Evolutionary conservation across 2,888 invertebrate species (phyloP), one percentile per base, ranked within the genome.

Genomic region (Argyra leucocephala): DNA sequence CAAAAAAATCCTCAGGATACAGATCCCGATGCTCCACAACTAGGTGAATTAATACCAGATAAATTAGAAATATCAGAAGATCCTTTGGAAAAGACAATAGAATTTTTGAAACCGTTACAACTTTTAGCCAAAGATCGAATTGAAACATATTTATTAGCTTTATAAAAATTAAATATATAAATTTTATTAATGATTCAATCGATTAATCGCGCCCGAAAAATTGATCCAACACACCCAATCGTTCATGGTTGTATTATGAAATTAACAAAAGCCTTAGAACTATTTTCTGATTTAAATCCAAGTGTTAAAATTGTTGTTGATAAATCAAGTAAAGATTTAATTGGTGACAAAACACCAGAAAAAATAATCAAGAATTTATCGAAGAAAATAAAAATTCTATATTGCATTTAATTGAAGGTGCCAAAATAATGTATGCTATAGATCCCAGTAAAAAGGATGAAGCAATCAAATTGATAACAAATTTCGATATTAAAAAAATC

Each of bases 151-250:
- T 85, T 96, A 75, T 88, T 96, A 86, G 96, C 97, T 75, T 98
- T 96, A 80, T 96, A 98, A 86, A 93, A 99, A 73, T 99, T 97
- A 75, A 97, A 96, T 89, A 92, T 93, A 89, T 94, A 93, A 81
- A 86, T 93, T 63, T 83, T 98, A 67, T 83, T 97, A 72, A 97
- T 98, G 96, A 84, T 98, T 74, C 96, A 96, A 81, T 94, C 96
- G 72, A 85, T 98, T 77, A 96, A 93, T 78, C 87, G 96, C 66
- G 96, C 96, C 65, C 85, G 87, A 78, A 84, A 85, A 65, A 81
- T 96, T 70, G 85, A 89, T 71, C 82, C 90, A 63, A 81, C 82
- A 64, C 84, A 91, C 81, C 90, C 93, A 26, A 87, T 89, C 74
- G 83, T 98, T 65, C 96, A 96, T 81, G 86, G 89, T 74, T 94